A percentile compares a stretch with the other conserved stretches of the same genome.
Evolutionary conservation across 2,888 invertebrate genomes (phyloP).

Genomic region (Melanostoma scalare): DNA sequence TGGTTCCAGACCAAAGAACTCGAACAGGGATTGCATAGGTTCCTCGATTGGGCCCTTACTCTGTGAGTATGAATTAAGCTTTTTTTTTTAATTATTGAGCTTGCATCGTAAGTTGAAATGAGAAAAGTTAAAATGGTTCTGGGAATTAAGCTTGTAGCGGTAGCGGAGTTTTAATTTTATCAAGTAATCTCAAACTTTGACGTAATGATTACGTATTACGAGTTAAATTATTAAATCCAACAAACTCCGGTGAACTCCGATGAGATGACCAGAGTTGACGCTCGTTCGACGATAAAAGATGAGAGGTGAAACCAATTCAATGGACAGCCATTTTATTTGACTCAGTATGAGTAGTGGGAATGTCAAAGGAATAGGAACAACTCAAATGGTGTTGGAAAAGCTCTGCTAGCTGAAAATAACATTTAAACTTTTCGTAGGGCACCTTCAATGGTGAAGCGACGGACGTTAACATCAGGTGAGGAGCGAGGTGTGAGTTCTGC

Average conservation of each 20-base stretch:
- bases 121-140: slow-evolving; percentile 67
- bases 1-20: slow-evolving; percentile 96
- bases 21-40: slow-evolving; percentile 91
- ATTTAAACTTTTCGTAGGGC: slow-evolving; percentile 63
- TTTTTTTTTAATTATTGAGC: neutral
- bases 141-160: neutral
- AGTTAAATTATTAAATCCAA: slow-evolving; percentile 45
- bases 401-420: slow-evolving; percentile 46
- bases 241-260: neutral
- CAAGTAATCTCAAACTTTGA: slow-evolving; percentile 41
- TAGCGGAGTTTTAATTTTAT: slow-evolving; percentile 48
- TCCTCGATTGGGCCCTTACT: slow-evolving; percentile 90
- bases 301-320: slow-evolving; percentile 56
- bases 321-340: slow-evolving; percentile 36
- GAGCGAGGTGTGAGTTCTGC: neutral
- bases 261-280: no score
- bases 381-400: slow-evolving; percentile 48
- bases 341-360: slow-evolving; percentile 43
- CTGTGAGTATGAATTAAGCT: slow-evolving; percentile 84
- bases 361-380: slow-evolving; percentile 39
- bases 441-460: slow-evolving; percentile 30
- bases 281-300: neutral
- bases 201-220: slow-evolving; percentile 56
- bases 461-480: neutral
- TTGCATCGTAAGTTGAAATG: slow-evolving; percentile 41